Percentiles rank a stretch among this genome's conserved stretches.
Conservation (phyloP, 2,888 invertebrate species). For the Leucophora obtusa region DNA sequence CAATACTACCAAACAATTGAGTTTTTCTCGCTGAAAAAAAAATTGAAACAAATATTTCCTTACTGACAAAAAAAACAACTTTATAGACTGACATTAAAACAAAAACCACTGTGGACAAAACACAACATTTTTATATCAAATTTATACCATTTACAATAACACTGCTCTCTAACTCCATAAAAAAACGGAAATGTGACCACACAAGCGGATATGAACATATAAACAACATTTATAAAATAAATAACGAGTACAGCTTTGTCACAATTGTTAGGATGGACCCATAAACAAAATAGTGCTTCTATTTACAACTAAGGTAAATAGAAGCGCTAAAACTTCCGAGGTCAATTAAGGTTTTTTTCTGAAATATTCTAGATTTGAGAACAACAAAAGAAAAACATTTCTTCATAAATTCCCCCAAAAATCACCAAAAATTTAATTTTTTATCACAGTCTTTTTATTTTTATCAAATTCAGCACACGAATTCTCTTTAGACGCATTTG, state of each 20-base stretch:
- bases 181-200: conserved; percentile 74
- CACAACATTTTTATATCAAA: conserved; percentile 31
- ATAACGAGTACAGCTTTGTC: background rate
- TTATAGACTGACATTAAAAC: conserved; percentile 27
- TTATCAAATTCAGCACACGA: no score
- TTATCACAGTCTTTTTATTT: no score
- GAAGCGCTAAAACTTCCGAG: no score
- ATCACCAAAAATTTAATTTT: no score
- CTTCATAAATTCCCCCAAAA: no score
- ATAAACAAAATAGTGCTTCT: no score
- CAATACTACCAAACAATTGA: conserved; percentile 25
- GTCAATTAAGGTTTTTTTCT: no score
- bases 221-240: conserved; percentile 18
- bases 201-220: conserved; percentile 72
- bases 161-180: conserved; percentile 40
- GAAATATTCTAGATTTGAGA: no score
- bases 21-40: background rate
- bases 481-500: no score
- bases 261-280: no score
- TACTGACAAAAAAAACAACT: conserved; percentile 30
- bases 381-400: no score
- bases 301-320: no score
- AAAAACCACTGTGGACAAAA: conserved; percentile 15
- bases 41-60: conserved; percentile 59
- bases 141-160: conserved; percentile 43